Percentiles rank a stretch among this genome's conserved stretches.
Evolutionary conservation across 2,888 invertebrate species (phyloP).

Genomic region (Nymphalis polychloros): DNA sequence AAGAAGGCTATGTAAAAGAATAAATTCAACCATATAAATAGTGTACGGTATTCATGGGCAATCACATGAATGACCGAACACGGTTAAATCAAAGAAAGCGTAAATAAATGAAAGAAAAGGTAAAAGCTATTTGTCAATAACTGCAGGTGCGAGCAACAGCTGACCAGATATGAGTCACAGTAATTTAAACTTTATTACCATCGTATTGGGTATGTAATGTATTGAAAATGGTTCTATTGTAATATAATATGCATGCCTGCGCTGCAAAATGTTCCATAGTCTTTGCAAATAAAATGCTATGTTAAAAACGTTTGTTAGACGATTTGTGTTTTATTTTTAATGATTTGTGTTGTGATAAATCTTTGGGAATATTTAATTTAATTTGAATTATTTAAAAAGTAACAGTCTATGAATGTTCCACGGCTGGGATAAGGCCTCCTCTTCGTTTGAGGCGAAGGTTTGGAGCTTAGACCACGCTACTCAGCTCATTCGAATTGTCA

Average conservation of each 20-base stretch:
- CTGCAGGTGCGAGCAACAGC: slow-evolving; percentile 15
- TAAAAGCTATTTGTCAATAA: slow-evolving; percentile 39
- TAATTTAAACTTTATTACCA: slow-evolving; percentile 13
- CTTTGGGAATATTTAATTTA: no score
- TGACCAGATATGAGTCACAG: slow-evolving; percentile 7
- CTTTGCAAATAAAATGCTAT: slow-evolving; percentile 3
- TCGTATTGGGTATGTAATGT: neutral
- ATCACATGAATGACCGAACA: slow-evolving; percentile 35
- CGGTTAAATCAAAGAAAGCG: slow-evolving; percentile 40
- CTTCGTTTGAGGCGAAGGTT: no score
- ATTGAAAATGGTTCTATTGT: neutral
- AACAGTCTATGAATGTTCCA: no score
- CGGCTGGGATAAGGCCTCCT: no score
- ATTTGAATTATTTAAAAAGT: no score
- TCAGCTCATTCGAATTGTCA: no score
- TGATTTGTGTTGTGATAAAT: no score
- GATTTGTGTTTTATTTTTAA: neutral
- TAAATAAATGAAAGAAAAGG: slow-evolving; percentile 39
- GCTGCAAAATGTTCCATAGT: neutral
- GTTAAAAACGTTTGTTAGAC: neutral
- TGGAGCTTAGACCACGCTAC: no score
- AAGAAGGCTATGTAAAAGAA: no score
- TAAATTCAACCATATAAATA: no score
- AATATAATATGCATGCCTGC: slow-evolving; percentile 8
- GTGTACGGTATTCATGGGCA: neutral